phyloP scores from a whole-genome alignment of 2,888 invertebrate genomes.

The Phyto melanocephala region DNA sequence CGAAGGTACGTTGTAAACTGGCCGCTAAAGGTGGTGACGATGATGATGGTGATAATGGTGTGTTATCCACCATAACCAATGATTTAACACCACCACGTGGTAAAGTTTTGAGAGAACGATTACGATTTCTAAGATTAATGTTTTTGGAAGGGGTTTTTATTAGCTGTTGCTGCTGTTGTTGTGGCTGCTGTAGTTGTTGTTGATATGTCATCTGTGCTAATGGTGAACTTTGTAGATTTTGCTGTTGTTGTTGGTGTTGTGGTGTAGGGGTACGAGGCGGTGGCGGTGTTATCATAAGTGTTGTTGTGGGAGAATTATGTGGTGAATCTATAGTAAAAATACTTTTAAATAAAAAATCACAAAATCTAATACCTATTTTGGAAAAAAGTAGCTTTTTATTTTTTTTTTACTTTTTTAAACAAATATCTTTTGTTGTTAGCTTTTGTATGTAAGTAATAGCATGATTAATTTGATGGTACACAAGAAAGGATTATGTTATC shows the following conservation, averaged over 20 bases:
- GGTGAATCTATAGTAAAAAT: slow-evolving; percentile 74
- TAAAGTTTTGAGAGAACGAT: slow-evolving; percentile 50
- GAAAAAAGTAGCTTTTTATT: slow-evolving; percentile 4
- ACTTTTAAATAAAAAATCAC: slow-evolving; percentile 60
- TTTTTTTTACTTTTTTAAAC: not conserved
- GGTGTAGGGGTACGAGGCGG: slow-evolving; percentile 66
- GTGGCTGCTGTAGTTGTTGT: slow-evolving; percentile 53
- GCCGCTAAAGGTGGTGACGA: slow-evolving; percentile 57
- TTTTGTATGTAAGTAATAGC: no score
- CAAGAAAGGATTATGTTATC: not conserved
- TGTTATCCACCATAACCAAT: slow-evolving; percentile 6
- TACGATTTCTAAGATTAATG: slow-evolving; percentile 38
- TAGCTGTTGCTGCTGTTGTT: slow-evolving; percentile 38
- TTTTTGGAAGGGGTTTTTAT: slow-evolving; percentile 63
- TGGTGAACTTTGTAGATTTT: slow-evolving; percentile 41
- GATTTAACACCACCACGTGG: slow-evolving; percentile 10
- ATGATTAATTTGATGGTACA: not conserved
- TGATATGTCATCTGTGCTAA: slow-evolving; percentile 30
- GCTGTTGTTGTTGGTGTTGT: slow-evolving; percentile 53
- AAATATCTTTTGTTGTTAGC: slow-evolving; percentile 9
- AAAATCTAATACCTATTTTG: slow-evolving; percentile 57
- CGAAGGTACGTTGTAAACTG: slow-evolving; percentile 78
- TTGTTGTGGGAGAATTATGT: slow-evolving; percentile 71
- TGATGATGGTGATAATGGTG: slow-evolving; percentile 32
- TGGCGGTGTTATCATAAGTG: slow-evolving; percentile 69